Evolutionary conservation across 2,888 invertebrate genomes (phyloP).

Genomic region (Lasioglossum malachurum): DNA sequence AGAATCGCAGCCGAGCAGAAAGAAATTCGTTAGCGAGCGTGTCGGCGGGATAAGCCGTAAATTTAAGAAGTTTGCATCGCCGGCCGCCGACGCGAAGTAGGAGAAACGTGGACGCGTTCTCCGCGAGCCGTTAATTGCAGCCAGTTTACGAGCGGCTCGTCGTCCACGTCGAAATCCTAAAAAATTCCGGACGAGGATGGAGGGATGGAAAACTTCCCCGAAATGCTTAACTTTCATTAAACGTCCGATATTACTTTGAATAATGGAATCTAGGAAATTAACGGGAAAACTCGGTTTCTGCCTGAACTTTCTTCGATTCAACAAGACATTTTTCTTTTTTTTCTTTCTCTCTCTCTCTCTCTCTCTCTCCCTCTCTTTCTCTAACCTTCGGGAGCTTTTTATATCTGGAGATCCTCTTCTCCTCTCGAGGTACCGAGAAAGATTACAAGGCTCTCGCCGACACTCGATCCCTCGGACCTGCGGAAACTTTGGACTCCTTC

Average conservation of each 20-base stretch:
- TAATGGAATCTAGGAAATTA: slow-evolving; percentile 39
- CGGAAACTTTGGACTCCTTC: not conserved
- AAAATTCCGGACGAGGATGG: not conserved
- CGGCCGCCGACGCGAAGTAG: not conserved
- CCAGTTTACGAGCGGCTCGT: not conserved
- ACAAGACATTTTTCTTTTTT: slow-evolving; percentile 14
- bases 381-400: not conserved
- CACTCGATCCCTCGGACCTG: slow-evolving; percentile 49
- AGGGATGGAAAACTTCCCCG: not conserved
- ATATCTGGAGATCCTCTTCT: not conserved
- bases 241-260: slow-evolving; percentile 25
- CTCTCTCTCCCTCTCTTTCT: not conserved
- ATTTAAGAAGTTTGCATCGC: slow-evolving; percentile 11
- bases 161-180: not conserved
- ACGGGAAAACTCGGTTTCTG: slow-evolving; percentile 2
- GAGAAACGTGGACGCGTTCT: not conserved
- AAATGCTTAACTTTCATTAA: slow-evolving; percentile 43
- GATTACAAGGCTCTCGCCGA: slow-evolving; percentile 19
- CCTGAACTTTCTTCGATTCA: slow-evolving; percentile 22
- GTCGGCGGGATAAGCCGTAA: not conserved
- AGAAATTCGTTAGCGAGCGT: not conserved
- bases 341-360: not conserved
- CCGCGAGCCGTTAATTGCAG: slow-evolving; percentile 1
- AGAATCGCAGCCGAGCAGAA: not conserved
- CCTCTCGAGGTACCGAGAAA: not conserved